Percentiles rank a stretch among this genome's conserved stretches.
phyloP scores from a whole-genome alignment of 2,797 vertebrate species.

The Huso huso region DNA sequence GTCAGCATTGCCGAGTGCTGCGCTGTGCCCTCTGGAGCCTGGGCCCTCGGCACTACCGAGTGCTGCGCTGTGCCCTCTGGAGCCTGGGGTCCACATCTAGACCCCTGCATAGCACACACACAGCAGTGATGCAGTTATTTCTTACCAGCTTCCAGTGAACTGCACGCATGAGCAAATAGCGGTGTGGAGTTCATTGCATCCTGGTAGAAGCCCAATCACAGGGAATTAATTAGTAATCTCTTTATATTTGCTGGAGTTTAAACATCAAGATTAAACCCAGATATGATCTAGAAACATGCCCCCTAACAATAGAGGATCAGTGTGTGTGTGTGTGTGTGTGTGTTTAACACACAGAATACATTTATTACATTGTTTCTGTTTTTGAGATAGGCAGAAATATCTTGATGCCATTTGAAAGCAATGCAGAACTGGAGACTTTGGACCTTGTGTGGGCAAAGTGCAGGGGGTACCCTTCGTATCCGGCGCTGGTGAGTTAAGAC shows the following conservation, averaged over 20 bases:
- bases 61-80: background rate
- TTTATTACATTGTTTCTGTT: slow-evolving; percentile 7
- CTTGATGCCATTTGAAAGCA: slow-evolving; percentile 69
- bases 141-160: too few relatives aligned
- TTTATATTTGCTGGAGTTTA: too few relatives aligned
- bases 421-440: slow-evolving; percentile 77
- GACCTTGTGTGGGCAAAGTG: slow-evolving; percentile 98
- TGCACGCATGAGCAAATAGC: too few relatives aligned
- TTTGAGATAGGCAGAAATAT: slow-evolving; percentile 61
- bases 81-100: background rate
- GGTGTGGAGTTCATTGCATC: too few relatives aligned
- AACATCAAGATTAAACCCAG: too few relatives aligned
- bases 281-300: too few relatives aligned
- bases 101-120: too few relatives aligned
- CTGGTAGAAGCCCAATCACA: too few relatives aligned
- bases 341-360: too few relatives aligned
- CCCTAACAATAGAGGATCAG: background rate
- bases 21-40: too few relatives aligned
- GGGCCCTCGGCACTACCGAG: background rate
- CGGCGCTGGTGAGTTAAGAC: slow-evolving; percentile 80
- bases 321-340: background rate
- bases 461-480: slow-evolving; percentile 95
- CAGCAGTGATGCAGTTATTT: too few relatives aligned
- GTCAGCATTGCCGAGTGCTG: background rate
- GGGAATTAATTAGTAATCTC: too few relatives aligned